Percentiles rank a stretch among this genome's conserved stretches.
These are phyloP conservation scores for Fissipunctia ypsillon DNA, from an alignment of 2,888 invertebrate genomes.

Conservation along the genomic window DNA sequence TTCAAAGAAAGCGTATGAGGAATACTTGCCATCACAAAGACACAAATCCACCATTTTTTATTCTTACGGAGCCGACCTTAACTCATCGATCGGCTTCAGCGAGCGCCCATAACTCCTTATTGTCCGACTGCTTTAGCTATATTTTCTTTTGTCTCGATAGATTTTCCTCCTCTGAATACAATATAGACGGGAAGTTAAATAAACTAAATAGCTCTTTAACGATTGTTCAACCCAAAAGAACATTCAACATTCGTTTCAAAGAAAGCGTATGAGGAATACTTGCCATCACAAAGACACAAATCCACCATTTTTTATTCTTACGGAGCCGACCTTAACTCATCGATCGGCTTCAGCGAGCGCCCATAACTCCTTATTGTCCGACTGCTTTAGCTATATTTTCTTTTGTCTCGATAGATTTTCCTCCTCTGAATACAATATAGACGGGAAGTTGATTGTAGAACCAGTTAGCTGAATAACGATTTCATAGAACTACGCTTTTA, in stretches of 20 bases:
- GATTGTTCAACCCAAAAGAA: not conserved
- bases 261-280: constrained; percentile 43
- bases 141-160: constrained; percentile 64
- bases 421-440: constrained; percentile 57
- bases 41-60: constrained; percentile 62
- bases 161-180: constrained; percentile 59
- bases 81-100: constrained; percentile 63
- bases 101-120: constrained; percentile 62
- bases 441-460: constrained; percentile 58
- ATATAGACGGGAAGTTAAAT: constrained; percentile 55
- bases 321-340: constrained; percentile 59
- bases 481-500: constrained; percentile 28
- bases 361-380: constrained; percentile 65
- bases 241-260: constrained; percentile 31
- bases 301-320: constrained; percentile 61
- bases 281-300: constrained; percentile 53
- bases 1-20: constrained; percentile 41
- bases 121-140: constrained; percentile 52
- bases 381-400: constrained; percentile 50
- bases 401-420: constrained; percentile 65
- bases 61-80: constrained; percentile 53
- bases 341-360: constrained; percentile 59
- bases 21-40: constrained; percentile 47
- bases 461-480: constrained; percentile 52
- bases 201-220: too few species aligned